phyloP scores from a whole-genome alignment of 2,113 vertebrate species.

The Eptesicus fuscus region DNA sequence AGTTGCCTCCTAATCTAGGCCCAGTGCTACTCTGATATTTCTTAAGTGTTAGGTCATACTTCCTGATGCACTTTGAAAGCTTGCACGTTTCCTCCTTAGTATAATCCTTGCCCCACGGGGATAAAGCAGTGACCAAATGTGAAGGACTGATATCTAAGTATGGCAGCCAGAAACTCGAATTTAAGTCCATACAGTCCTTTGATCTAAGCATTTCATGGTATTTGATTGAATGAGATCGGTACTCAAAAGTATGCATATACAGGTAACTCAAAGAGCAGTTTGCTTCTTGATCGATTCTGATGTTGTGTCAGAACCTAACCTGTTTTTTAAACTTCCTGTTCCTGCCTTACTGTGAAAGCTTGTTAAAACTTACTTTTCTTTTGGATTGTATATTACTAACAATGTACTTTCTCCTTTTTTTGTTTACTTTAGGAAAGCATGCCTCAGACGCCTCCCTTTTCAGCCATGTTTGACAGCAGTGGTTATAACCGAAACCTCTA shows the following conservation, averaged over 20 bases:
- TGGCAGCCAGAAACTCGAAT: not conserved
- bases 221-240: not conserved
- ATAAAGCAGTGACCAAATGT: not conserved
- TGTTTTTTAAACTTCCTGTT: not conserved
- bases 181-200: not conserved
- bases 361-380: not conserved
- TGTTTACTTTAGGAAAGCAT: slow-evolving; percentile 86
- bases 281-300: not conserved
- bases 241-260: fast-evolving
- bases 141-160: not conserved
- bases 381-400: not conserved
- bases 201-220: not conserved
- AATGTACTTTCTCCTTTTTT: not conserved
- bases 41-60: not conserved
- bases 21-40: not conserved
- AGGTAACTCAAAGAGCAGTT: not conserved
- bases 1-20: not conserved
- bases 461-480: slow-evolving; percentile 88
- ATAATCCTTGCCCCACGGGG: fast-evolving
- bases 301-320: not conserved
- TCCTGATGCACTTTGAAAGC: not conserved
- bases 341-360: not conserved
- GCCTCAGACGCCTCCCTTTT: slow-evolving; percentile 92
- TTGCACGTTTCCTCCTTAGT: not conserved
- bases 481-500: slow-evolving; percentile 91